These are phyloP conservation scores for Albula glossodonta DNA, from an alignment of 2,113 vertebrate genomes.

Conservation along the genomic window DNA sequence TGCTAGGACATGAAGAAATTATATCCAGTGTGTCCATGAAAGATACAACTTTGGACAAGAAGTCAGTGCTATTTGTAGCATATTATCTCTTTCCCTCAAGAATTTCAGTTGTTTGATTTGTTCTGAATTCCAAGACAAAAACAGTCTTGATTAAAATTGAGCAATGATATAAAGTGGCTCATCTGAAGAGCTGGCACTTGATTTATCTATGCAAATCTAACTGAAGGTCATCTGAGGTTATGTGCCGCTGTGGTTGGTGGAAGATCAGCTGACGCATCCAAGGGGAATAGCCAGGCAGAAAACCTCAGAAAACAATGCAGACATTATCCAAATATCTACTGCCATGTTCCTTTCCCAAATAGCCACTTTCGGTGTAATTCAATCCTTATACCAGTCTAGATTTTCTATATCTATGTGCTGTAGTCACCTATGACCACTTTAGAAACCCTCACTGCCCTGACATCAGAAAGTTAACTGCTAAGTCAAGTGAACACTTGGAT, in stretches of 20 bases:
- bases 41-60: not conserved
- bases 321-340: not conserved
- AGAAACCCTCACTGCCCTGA: not conserved
- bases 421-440: not conserved
- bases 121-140: not conserved
- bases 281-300: not conserved
- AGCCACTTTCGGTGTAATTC: not conserved
- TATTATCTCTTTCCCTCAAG: not conserved
- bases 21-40: not conserved
- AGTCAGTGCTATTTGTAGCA: not conserved
- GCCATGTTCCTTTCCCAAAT: not conserved
- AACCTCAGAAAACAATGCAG: not conserved
- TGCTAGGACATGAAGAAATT: not conserved
- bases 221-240: not conserved
- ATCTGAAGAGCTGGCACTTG: not conserved
- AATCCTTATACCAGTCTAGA: not conserved
- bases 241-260: not conserved
- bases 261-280: not conserved
- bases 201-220: not conserved
- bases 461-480: not conserved
- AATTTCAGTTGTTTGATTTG: not conserved
- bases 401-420: not conserved
- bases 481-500: not conserved
- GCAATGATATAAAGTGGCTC: not conserved
- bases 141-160: not conserved